Conservation (phyloP, 2,888 invertebrate genomes). For the Mythimna pallens region DNA sequence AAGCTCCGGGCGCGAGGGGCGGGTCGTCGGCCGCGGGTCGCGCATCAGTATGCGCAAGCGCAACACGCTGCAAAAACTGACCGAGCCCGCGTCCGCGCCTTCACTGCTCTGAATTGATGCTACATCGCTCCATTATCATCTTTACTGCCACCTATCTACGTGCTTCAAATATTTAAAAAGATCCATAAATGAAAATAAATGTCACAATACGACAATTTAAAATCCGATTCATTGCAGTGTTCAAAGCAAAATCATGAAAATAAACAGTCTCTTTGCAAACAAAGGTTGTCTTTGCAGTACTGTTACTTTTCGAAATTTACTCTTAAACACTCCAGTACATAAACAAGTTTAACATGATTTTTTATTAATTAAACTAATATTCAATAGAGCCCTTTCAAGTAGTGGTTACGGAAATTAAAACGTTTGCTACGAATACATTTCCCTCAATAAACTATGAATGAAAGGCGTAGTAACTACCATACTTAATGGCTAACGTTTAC, state of each 20-base stretch:
- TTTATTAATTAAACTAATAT: neutral
- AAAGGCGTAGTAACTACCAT: conserved; percentile 27
- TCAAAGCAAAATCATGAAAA: conserved; percentile 18
- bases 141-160: conserved; percentile 62
- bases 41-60: conserved; percentile 83
- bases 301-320: conserved; percentile 8
- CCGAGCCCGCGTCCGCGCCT: conserved; percentile 64
- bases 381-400: neutral
- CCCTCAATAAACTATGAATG: conserved; percentile 35
- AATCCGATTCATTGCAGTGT: conserved; percentile 21
- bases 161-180: conserved; percentile 59
- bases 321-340: neutral
- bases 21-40: conserved; percentile 81
- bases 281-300: neutral
- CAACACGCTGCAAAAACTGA: conserved; percentile 80
- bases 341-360: conserved; percentile 2
- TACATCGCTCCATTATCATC: conserved; percentile 71
- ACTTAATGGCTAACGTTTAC: conserved; percentile 46
- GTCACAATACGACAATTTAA: conserved; percentile 39
- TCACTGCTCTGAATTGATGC: conserved; percentile 72
- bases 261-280: conserved; percentile 16
- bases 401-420: conserved; percentile 1
- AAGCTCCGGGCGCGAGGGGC: conserved; percentile 76
- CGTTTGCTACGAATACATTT: conserved; percentile 19
- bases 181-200: conserved; percentile 51